Conservation (phyloP, 1,140 invertebrate genomes). For the Drosophila miranda region DNA sequence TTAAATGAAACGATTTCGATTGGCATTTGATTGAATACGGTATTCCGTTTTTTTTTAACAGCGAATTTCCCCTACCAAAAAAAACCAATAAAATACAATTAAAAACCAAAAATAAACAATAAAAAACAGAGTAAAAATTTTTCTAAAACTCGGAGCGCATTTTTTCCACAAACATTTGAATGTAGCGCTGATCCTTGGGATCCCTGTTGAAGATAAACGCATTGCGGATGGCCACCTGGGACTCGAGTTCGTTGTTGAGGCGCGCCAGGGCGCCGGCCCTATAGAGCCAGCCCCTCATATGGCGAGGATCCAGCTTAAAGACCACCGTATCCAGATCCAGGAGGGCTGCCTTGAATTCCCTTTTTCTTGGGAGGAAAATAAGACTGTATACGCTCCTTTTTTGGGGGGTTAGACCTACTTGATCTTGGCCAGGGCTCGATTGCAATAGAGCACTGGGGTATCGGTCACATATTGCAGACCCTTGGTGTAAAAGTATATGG, state of each 20-base stretch:
- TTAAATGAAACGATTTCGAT: conserved; percentile 35
- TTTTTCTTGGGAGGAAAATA: conserved; percentile 13
- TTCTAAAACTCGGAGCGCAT: conserved; percentile 35
- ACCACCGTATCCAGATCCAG: conserved; percentile 50
- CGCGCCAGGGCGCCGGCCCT: conserved; percentile 45
- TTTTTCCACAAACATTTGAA: conserved; percentile 42
- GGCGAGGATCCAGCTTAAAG: conserved; percentile 5
- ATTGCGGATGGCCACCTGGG: conserved; percentile 14
- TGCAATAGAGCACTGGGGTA: conserved; percentile 52
- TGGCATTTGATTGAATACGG: conserved; percentile 25
- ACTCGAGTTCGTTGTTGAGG: conserved; percentile 41
- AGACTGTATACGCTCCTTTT: too few species aligned
- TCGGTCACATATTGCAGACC: conserved; percentile 46
- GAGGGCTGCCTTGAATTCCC: conserved; percentile 17
- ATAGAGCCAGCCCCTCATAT: conserved; percentile 50
- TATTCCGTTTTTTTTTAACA: not conserved
- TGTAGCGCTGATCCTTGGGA: conserved; percentile 20
- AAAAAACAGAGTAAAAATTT: too few species aligned
- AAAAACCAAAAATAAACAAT: too few species aligned
- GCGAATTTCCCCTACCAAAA: too few species aligned
- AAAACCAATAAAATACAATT: not conserved
- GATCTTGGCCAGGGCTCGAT: conserved; percentile 47
- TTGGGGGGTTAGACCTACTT: conserved; percentile 27
- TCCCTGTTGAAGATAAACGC: conserved; percentile 31
- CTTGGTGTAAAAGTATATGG: conserved; percentile 36